Evolutionary conservation across 2,888 invertebrate genomes (phyloP).

Genomic region (Arrhopalites spinosus): DNA sequence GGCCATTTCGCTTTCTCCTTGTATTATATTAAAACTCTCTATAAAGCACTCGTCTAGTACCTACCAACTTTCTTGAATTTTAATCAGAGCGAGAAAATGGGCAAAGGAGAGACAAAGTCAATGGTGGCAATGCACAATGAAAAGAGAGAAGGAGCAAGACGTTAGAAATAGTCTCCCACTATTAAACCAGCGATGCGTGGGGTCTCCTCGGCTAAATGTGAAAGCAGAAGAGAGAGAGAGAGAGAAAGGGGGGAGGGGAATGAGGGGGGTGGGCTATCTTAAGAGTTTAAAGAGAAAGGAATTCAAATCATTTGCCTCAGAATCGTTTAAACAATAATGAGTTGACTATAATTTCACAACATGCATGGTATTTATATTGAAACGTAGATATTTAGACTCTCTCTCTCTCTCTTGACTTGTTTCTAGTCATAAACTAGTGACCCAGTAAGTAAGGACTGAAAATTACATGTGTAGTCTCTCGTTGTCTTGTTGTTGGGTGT

Average conservation of each 20-base stretch:
- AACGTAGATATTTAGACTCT: conserved; percentile 9
- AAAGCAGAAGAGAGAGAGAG: not conserved
- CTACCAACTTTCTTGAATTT: conserved; percentile 16
- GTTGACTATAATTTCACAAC: not conserved
- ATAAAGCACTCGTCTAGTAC: not conserved
- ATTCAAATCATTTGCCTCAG: conserved; percentile 41
- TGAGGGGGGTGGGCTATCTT: not conserved
- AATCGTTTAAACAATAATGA: conserved; percentile 32
- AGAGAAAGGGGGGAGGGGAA: not conserved
- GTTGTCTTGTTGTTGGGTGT: conserved; percentile 9
- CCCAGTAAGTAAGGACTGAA: conserved; percentile 36
- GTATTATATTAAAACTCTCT: not conserved
- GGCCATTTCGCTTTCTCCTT: not conserved
- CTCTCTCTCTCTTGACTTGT: conserved; percentile 11
- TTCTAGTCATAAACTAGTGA: conserved; percentile 42
- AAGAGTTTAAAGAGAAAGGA: conserved; percentile 31
- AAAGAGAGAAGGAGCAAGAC: conserved; percentile 9
- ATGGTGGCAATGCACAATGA: not conserved
- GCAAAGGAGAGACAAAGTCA: not conserved
- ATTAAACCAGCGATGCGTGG: not conserved
- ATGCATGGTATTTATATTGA: not conserved
- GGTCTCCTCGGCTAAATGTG: not conserved
- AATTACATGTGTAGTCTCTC: conserved; percentile 41
- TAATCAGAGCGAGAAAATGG: conserved; percentile 20
- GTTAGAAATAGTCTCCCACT: conserved; percentile 32